A percentile compares a stretch with the other conserved stretches of the same genome.
Evolutionary conservation across 2,797 vertebrate species (phyloP).

Genomic region (Amblyraja radiata): DNA sequence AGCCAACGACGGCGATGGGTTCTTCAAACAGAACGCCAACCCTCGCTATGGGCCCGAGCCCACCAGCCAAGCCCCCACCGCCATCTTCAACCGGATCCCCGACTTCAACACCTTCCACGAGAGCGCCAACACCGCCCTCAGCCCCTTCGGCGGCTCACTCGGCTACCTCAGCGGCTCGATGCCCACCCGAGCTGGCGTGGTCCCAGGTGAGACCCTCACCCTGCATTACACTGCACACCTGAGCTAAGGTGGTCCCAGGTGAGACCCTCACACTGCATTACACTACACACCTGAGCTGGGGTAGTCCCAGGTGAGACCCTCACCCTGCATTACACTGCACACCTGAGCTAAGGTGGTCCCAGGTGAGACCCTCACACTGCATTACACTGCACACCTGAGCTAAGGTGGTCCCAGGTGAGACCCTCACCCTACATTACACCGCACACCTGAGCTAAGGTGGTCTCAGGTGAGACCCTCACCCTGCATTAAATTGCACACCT

Average conservation of each 20-base stretch:
- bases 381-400: too few relatives aligned
- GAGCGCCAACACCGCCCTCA: background rate
- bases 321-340: too few relatives aligned
- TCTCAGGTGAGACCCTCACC: too few relatives aligned
- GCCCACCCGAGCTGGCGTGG: background rate
- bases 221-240: background rate
- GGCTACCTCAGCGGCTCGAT: background rate
- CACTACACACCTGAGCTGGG: too few relatives aligned
- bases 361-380: too few relatives aligned
- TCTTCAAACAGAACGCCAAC: background rate
- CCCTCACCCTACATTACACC: too few relatives aligned
- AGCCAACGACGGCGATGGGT: conserved; percentile 39
- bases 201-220: background rate
- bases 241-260: background rate
- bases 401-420: too few relatives aligned
- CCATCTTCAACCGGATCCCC: conserved; percentile 60
- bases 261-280: too few relatives aligned
- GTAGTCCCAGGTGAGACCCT: too few relatives aligned
- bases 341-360: too few relatives aligned
- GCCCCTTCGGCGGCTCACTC: background rate
- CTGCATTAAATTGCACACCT: too few relatives aligned
- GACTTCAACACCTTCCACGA: conserved; percentile 33
- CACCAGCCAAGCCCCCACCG: conserved; percentile 40
- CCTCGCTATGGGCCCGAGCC: conserved; percentile 55
- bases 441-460: too few relatives aligned